These are phyloP conservation scores for Bactericera cockerelli DNA, from an alignment of 1,140 invertebrate genomes.

Conservation along the genomic window DNA sequence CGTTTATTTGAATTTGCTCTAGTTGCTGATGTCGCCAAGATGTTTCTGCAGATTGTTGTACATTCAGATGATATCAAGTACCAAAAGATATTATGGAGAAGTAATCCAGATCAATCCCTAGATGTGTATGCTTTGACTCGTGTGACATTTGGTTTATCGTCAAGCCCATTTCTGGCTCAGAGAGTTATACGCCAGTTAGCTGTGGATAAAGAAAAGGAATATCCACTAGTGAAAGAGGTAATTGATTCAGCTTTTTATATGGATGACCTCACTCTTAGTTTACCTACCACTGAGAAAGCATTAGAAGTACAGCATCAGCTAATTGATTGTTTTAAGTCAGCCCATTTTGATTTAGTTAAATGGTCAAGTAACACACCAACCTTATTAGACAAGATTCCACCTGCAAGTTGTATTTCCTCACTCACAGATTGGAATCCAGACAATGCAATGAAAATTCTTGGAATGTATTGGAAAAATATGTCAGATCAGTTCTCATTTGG, in stretches of 20 bases:
- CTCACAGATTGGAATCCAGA: not conserved
- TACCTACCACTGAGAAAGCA: not conserved
- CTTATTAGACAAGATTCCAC: not conserved
- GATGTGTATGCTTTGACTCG: not conserved
- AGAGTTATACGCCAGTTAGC: not conserved
- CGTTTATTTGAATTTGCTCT: constrained; percentile 17
- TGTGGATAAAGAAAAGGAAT: not conserved
- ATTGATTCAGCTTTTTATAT: not conserved
- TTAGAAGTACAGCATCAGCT: not conserved
- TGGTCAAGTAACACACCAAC: not conserved
- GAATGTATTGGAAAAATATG: constrained; percentile 11
- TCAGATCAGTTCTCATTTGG: constrained; percentile 13
- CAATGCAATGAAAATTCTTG: constrained; percentile 8
- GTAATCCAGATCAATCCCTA: not conserved
- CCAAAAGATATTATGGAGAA: constrained; percentile 8
- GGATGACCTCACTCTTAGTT: not conserved
- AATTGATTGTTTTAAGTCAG: not conserved
- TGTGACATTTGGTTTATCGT: constrained; percentile 1
- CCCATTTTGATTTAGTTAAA: not conserved
- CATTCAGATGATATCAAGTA: not conserved
- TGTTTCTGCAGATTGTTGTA: not conserved
- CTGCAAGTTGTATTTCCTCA: not conserved
- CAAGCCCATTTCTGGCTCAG: not conserved
- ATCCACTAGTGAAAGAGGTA: constrained; percentile 2
- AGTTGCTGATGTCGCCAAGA: not conserved